Base-by-base conservation (phyloP, 1,140 invertebrate genomes). In the Pectinophora gossypiella region DNA sequence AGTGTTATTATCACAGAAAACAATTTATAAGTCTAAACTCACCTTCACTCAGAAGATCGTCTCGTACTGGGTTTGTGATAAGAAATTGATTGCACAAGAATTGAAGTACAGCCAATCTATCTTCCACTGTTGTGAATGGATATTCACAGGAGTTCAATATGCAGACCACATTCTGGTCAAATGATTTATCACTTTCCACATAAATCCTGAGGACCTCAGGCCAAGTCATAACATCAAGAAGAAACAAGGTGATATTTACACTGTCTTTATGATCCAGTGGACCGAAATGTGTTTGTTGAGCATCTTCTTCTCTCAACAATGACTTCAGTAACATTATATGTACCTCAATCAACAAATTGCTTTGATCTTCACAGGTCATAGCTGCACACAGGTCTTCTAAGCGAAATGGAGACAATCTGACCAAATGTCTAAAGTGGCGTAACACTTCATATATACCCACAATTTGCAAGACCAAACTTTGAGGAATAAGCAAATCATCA, bases 331-430 rank as follows among this genome's bases (percentile, higher is more conserved):
- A 86, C 90, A 94, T 94, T 53, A 98, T 95, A 79, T 99, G 97
- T 64, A 98, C 92, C 88, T 99, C 98, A 12, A 94, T 93, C 6
- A 99, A 84, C 22, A 99, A 84, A 75, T 92, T 93, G 63, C 94
- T 97, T 80, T 98, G 96, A 83, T 99, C 97, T 68, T 98, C 95
- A 72, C 93, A 95, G 48, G 94, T 90, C n/a, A 99, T 72, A 22
- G 96, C 95, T 6, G 96, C 95, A 90, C 97, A 97, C 76, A 99
- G 96, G 84, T 99, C 97, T 90, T 99, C 98, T 81, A 99, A 94
- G 56, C 96, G 91, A 87, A 98, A 99, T 42, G 96, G 97, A 12
- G 97, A 97, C 3, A 99, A 87, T 49, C 97, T 90, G 5, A 99
- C 93, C 58, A 97, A 90, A 65, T 94, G 94, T 61, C 95, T 91